Evolutionary conservation across 2,113 vertebrate species (phyloP).

Genomic region (Jacana jacana): DNA sequence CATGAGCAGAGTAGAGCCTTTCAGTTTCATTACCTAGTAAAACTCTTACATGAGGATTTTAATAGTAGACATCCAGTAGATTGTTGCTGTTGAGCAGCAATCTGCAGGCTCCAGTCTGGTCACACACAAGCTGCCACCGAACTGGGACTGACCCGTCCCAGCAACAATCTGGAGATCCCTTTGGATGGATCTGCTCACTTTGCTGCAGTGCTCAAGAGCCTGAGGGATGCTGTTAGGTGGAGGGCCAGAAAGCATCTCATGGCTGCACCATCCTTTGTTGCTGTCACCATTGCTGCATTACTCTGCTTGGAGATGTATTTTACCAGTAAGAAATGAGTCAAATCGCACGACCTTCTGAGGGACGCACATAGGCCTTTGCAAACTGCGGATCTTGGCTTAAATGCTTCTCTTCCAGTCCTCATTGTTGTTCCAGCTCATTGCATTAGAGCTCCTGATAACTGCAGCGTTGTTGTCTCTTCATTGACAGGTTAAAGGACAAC

Average conservation of each 20-base stretch:
- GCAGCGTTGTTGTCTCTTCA: rapidly evolving
- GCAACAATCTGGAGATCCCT: neutral
- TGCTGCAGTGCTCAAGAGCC: neutral
- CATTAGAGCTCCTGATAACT: neutral
- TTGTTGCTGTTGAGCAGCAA: neutral
- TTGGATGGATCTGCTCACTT: neutral
- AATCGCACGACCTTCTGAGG: rapidly evolving
- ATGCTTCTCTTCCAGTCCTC: neutral
- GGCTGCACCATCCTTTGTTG: neutral
- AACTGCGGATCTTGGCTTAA: neutral
- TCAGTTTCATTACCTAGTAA: neutral
- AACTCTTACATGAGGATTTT: neutral
- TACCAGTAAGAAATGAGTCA: neutral
- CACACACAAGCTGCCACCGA: neutral
- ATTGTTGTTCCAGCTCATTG: neutral
- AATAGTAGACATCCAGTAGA: neutral
- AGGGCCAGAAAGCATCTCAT: neutral
- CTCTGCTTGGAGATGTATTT: neutral
- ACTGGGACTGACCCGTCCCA: neutral
- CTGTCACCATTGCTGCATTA: neutral
- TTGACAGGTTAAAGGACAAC: neutral
- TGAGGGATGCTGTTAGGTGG: neutral
- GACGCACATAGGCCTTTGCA: rapidly evolving
- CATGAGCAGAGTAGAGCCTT: neutral
- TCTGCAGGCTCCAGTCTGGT: neutral